Evolutionary conservation across 2,888 invertebrate genomes (phyloP), one percentile per base, ranked within the genome.

Genomic region (Spialia ferax): DNA sequence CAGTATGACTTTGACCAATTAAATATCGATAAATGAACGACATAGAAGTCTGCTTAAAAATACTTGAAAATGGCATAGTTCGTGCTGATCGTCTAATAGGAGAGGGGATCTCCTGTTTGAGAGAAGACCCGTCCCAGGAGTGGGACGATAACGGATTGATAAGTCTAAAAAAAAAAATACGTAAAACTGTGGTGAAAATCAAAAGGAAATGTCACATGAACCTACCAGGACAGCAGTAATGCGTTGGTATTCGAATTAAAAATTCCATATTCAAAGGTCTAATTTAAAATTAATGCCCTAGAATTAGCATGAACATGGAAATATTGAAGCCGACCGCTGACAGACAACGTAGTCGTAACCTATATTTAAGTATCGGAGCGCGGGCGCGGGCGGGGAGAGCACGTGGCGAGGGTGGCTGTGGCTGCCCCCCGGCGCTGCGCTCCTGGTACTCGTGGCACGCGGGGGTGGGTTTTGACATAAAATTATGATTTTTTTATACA

Each of bases 381-480:
- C 72, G 54, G 69, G 42, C 5, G 42, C 22, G 22, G 67, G 73
- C 77, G 82, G 70, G 80, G 83, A 70, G 78, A 84, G 84, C 86
- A 88, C 87, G 89, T 87, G 89, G 85, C 83, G 77, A 78, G 78
- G 83, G 79, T 75, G 73, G 80, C 78, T 77, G n/a, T n/a, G 79
- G 86, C 78, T 77, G 79, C 86, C 86, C 84, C 84, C 80, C 66
- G 70, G 57, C 76, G 80, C 82, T 87, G 86, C 84, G 77, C 68
- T 80, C 83, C 83, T 83, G 78, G 78, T 86, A 81, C 81, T 75
- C 38, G 52, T 60, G 61, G 22, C 38, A 6, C n/a, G 18, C 26
- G 56, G 63, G 55, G 18, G 10, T 0, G 64, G 64, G 20, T 20
- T 56, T 52, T 52, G 1, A 13, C 6, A 50, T 23, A 20, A 50